These are phyloP conservation scores for Acleris holmiana DNA, from an alignment of 2,888 invertebrate species.

Conservation along the genomic window DNA sequence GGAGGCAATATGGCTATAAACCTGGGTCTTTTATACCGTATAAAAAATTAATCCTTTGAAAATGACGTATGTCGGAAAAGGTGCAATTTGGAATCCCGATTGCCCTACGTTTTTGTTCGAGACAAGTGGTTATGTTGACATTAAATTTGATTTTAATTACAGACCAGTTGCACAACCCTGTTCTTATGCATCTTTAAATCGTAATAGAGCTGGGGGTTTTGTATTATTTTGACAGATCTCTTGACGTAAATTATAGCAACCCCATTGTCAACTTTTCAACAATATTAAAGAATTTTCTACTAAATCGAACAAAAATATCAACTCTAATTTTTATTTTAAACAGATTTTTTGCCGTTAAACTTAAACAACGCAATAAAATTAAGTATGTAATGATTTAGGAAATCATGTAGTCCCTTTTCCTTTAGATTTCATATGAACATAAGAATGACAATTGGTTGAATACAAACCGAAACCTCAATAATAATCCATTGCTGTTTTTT, in stretches of 20 bases:
- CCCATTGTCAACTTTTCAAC: too few species aligned
- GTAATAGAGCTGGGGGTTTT: constrained; percentile 18
- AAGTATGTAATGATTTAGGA: too few species aligned
- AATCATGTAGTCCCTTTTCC: too few species aligned
- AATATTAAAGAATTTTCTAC: too few species aligned
- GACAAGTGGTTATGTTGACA: constrained; percentile 10
- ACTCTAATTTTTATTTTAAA: too few species aligned
- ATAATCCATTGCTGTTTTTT: constrained; percentile 19
- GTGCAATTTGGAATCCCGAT: constrained; percentile 24
- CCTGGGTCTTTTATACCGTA: constrained; percentile 45
- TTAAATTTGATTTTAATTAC: constrained; percentile 30
- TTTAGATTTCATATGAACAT: too few species aligned
- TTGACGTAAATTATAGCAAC: too few species aligned
- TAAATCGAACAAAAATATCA: too few species aligned
- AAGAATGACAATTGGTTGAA: too few species aligned
- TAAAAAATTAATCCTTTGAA: constrained; percentile 43
- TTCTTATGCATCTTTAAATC: neutral
- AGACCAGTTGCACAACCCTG: neutral
- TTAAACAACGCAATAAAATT: too few species aligned
- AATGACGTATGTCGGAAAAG: constrained; percentile 31
- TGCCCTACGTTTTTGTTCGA: constrained; percentile 9
- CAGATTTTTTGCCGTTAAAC: too few species aligned
- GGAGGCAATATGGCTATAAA: constrained; percentile 70
- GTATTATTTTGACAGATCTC: neutral
- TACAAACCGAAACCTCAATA: too few species aligned